phyloP scores from a whole-genome alignment of 2,888 invertebrate species.

The Mayetiola destructor region DNA sequence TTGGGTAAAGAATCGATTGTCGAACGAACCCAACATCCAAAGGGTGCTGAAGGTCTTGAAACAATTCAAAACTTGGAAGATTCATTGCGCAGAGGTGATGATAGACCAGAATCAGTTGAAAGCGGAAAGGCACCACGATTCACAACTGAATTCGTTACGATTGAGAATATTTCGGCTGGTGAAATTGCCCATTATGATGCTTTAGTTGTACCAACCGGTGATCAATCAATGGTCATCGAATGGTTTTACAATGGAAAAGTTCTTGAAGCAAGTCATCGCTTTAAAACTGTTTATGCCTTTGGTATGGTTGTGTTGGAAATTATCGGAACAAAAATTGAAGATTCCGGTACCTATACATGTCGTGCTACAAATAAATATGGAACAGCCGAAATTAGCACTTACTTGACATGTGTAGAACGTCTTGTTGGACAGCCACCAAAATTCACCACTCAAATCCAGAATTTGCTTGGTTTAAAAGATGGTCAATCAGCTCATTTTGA shows the following conservation, averaged over 20 bases:
- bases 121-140: constrained; percentile 76
- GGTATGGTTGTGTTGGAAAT: constrained; percentile 96
- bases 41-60: constrained; percentile 83
- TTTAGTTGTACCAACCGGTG: constrained; percentile 82
- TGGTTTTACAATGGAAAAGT: constrained; percentile 92
- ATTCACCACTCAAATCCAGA: constrained; percentile 78
- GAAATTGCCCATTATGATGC: constrained; percentile 97
- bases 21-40: constrained; percentile 84
- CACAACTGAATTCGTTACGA: constrained; percentile 71
- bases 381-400: constrained; percentile 69
- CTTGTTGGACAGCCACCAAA: constrained; percentile 73
- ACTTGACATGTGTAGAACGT: constrained; percentile 68
- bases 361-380: constrained; percentile 82
- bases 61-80: constrained; percentile 85
- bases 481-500: constrained; percentile 92
- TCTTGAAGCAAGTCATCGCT: constrained; percentile 76
- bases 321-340: constrained; percentile 81
- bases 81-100: constrained; percentile 58
- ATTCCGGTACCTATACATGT: constrained; percentile 80
- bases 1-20: constrained; percentile 68
- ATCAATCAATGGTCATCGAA: constrained; percentile 86
- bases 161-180: constrained; percentile 77
- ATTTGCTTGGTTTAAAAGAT: constrained; percentile 71
- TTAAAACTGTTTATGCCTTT: constrained; percentile 88
- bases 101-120: constrained; percentile 52